Percentiles rank a stretch among this genome's conserved stretches.
phyloP scores from a whole-genome alignment of 2,797 vertebrate species.

The Vespertilio murinus region DNA sequence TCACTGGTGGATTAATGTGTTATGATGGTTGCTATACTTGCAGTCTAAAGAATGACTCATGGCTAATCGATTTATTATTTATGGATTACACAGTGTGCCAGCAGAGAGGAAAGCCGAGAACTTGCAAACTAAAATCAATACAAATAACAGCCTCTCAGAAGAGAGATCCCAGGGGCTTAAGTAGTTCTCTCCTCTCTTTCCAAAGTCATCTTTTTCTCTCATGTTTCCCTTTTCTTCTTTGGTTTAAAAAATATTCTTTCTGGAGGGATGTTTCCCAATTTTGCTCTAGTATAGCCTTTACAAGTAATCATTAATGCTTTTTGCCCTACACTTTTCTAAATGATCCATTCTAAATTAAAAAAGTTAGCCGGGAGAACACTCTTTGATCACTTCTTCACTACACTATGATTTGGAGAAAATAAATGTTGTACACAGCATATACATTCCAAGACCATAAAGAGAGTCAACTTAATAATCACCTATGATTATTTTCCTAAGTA shows the following conservation, averaged over 20 bases:
- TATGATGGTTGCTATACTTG: conserved; percentile 65
- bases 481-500: background rate
- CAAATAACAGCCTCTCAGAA: conserved; percentile 80
- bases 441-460: background rate
- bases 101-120: conserved; percentile 67
- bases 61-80: conserved; percentile 80
- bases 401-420: conserved; percentile 3
- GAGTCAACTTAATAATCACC: background rate
- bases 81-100: conserved; percentile 75
- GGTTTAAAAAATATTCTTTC: conserved; percentile 61
- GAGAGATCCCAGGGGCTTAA: conserved; percentile 72
- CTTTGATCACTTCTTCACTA: conserved; percentile 48
- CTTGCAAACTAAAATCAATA: conserved; percentile 83
- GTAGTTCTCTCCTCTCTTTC: conserved; percentile 18
- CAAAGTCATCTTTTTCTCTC: background rate
- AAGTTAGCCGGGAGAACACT: conserved; percentile 28
- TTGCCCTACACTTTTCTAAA: conserved; percentile 55
- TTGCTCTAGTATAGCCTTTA: conserved; percentile 63
- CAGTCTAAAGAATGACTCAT: conserved; percentile 66
- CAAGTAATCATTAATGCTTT: conserved; percentile 51
- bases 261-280: conserved; percentile 68
- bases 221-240: background rate
- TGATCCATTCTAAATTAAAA: conserved; percentile 64
- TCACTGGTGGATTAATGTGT: conserved; percentile 60
- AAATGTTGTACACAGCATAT: background rate